Percentiles rank a stretch among this genome's conserved stretches.
phyloP scores from a whole-genome alignment of 2,113 vertebrate genomes.

The Engraulis encrasicolus region DNA sequence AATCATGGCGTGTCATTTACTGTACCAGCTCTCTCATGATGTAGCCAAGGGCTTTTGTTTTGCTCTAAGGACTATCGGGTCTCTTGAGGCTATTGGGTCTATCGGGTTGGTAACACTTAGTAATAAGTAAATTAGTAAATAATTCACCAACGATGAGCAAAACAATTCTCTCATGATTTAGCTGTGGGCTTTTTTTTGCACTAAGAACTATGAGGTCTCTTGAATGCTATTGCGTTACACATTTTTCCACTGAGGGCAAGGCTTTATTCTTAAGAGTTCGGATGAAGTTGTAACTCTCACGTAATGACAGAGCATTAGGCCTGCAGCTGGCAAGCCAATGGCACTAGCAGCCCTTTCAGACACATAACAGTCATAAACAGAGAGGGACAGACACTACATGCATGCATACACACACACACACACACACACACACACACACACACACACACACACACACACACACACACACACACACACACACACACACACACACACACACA shows the following conservation, averaged over 20 bases:
- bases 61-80: too few relatives aligned
- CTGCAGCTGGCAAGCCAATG: not conserved
- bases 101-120: too few relatives aligned
- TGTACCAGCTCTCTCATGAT: too few relatives aligned
- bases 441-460: constrained; percentile 51
- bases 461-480: constrained; percentile 21
- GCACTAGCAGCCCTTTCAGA: too few relatives aligned
- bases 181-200: too few relatives aligned
- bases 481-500: constrained; percentile 55
- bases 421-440: constrained; percentile 66
- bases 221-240: not conserved
- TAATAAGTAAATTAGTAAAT: too few relatives aligned
- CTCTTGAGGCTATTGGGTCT: too few relatives aligned
- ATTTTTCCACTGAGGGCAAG: not conserved
- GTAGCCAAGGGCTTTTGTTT: too few relatives aligned
- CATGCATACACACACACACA: constrained; percentile 44
- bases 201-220: too few relatives aligned
- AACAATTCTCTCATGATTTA: not conserved
- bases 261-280: not conserved
- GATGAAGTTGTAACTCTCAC: not conserved
- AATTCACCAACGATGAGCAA: too few relatives aligned
- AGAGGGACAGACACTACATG: too few relatives aligned
- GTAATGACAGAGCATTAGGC: not conserved
- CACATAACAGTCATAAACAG: too few relatives aligned
- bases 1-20: not conserved